phyloP scores from a whole-genome alignment of 2,113 vertebrate genomes.

The Bostrychus sinensis region DNA sequence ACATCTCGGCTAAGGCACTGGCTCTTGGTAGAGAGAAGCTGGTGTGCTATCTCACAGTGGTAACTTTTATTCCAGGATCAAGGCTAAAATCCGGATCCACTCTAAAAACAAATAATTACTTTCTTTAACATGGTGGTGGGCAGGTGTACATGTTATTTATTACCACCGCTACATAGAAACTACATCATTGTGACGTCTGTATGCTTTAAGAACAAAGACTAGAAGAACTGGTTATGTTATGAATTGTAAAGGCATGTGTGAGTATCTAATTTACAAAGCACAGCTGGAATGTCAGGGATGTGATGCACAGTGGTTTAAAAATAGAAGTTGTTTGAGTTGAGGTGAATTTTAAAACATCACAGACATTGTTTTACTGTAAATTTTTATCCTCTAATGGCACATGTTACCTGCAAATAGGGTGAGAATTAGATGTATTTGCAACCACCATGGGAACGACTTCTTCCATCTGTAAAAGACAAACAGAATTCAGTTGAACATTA shows the following conservation, averaged over 20 bases:
- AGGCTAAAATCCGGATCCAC: too few relatives aligned
- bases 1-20: too few relatives aligned
- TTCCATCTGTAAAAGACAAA: conserved; percentile 43
- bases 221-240: conserved; percentile 49
- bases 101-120: too few relatives aligned
- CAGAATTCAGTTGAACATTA: background rate
- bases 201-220: conserved; percentile 13
- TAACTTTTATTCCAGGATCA: too few relatives aligned
- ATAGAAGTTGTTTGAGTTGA: conserved; percentile 17
- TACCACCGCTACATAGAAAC: background rate
- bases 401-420: conserved; percentile 53
- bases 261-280: background rate
- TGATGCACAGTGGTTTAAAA: conserved; percentile 16
- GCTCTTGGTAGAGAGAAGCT: too few relatives aligned
- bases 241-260: conserved; percentile 9
- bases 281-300: conserved; percentile 10
- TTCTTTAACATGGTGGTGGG: too few relatives aligned
- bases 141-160: background rate
- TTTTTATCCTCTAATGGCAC: conserved; percentile 4
- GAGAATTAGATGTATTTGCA: conserved; percentile 41
- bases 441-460: conserved; percentile 16
- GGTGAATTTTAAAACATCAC: background rate
- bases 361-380: background rate
- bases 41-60: too few relatives aligned
- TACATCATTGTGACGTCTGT: conserved; percentile 2